Conservation (phyloP, 2,888 invertebrate species). For the Deilephila elpenor region DNA sequence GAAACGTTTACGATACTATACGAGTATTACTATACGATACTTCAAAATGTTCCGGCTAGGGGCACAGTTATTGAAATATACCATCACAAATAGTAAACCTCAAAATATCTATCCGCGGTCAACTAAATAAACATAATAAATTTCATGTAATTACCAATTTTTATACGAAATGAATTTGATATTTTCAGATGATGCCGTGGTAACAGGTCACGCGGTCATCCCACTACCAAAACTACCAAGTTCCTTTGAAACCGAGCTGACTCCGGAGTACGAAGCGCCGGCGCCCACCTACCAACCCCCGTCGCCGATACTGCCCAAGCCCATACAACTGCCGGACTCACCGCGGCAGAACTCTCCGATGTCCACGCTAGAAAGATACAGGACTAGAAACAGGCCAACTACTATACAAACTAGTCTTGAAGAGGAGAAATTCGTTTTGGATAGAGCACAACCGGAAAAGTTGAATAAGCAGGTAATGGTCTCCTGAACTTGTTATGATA, state of each 20-base stretch:
- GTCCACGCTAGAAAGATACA: conserved; percentile 79
- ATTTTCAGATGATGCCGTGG: conserved; percentile 84
- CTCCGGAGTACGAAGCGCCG: conserved; percentile 70
- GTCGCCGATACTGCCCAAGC: conserved; percentile 68
- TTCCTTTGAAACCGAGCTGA: conserved; percentile 72
- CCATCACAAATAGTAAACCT: too few species aligned
- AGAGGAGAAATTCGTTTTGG: conserved; percentile 90
- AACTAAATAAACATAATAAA: too few species aligned
- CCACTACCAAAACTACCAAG: conserved; percentile 87
- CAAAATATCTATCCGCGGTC: too few species aligned
- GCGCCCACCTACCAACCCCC: conserved; percentile 67
- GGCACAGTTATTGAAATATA: too few species aligned
- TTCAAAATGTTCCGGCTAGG: too few species aligned
- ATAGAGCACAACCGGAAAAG: conserved; percentile 86
- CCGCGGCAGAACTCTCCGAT: conserved; percentile 67
- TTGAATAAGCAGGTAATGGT: conserved; percentile 76
- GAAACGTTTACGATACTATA: too few species aligned
- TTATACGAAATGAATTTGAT: too few species aligned
- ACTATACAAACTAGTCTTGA: conserved; percentile 70
- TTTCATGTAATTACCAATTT: too few species aligned
- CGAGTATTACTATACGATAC: too few species aligned
- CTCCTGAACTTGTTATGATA: too few species aligned
- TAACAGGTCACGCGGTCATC: conserved; percentile 86
- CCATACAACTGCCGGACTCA: conserved; percentile 54
- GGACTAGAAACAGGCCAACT: conserved; percentile 71